Percentiles rank a stretch among this genome's conserved stretches.
These are phyloP conservation scores for Macrotus californicus DNA, from an alignment of 2,113 vertebrate species.

Conservation along the genomic window DNA sequence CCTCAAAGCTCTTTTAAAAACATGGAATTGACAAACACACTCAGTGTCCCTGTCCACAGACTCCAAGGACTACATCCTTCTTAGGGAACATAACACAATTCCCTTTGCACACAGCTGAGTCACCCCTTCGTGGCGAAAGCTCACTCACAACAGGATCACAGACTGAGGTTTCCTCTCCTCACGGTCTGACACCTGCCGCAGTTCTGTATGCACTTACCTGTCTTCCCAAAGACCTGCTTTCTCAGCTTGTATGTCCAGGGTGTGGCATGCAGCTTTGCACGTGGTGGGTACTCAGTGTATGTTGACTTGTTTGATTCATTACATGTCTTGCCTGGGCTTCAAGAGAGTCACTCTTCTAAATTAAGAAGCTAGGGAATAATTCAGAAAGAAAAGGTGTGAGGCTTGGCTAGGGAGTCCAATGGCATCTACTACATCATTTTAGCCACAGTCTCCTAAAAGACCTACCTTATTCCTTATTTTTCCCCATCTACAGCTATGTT, in stretches of 20 bases:
- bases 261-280: not conserved
- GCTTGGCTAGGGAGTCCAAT: not conserved
- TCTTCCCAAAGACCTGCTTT: not conserved
- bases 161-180: not conserved
- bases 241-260: not conserved
- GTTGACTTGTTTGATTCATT: not conserved
- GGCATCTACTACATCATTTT: not conserved
- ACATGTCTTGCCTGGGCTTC: not conserved
- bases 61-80: not conserved
- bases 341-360: not conserved
- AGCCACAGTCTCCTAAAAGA: not conserved
- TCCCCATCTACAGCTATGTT: not conserved
- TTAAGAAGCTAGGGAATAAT: slow-evolving; percentile 1
- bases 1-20: not conserved
- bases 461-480: not conserved
- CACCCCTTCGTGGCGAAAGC: not conserved
- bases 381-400: not conserved
- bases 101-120: not conserved
- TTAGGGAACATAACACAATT: not conserved
- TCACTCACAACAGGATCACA: not conserved
- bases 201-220: not conserved
- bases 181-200: not conserved
- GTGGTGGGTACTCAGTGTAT: not conserved
- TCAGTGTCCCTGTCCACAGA: not conserved
- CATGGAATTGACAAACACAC: not conserved